phyloP scores from a whole-genome alignment of 2,888 invertebrate species.

The Polylopha cassiicola region DNA sequence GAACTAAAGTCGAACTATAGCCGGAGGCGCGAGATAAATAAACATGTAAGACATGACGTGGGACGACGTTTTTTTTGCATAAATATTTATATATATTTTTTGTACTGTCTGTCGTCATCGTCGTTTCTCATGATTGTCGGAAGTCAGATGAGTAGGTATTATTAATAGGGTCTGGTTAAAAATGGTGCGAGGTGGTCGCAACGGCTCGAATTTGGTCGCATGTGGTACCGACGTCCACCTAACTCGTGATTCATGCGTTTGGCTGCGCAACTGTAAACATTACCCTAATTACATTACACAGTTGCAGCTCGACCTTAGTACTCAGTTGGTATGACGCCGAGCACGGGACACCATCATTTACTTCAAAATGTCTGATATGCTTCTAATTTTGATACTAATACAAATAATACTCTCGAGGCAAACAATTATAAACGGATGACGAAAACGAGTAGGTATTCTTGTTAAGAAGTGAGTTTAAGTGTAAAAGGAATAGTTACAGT shows the following conservation, averaged over 20 bases:
- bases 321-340: conserved; percentile 14
- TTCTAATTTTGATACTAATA: too few species aligned
- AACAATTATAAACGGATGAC: too few species aligned
- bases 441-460: too few species aligned
- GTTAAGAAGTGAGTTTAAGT: too few species aligned
- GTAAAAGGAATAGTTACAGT: conserved; percentile 18
- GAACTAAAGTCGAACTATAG: conserved; percentile 2
- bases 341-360: conserved; percentile 9
- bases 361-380: conserved; percentile 1
- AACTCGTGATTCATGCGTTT: conserved; percentile 65
- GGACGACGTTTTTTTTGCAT: conserved; percentile 27
- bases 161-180: conserved; percentile 52
- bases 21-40: conserved; percentile 6
- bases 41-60: conserved; percentile 26
- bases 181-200: conserved; percentile 42
- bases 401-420: too few species aligned
- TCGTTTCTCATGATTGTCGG: conserved; percentile 30
- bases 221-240: conserved; percentile 55
- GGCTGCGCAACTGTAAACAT: conserved; percentile 66
- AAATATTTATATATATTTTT: conserved; percentile 23
- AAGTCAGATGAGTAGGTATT: conserved; percentile 27
- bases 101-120: conserved; percentile 32
- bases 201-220: conserved; percentile 55
- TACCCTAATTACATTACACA: conserved; percentile 58
- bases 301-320: conserved; percentile 36